Percentiles rank a stretch among this genome's conserved stretches.
These are phyloP conservation scores for Hydraecia micacea DNA, from an alignment of 2,888 invertebrate genomes.

Conservation along the genomic window DNA sequence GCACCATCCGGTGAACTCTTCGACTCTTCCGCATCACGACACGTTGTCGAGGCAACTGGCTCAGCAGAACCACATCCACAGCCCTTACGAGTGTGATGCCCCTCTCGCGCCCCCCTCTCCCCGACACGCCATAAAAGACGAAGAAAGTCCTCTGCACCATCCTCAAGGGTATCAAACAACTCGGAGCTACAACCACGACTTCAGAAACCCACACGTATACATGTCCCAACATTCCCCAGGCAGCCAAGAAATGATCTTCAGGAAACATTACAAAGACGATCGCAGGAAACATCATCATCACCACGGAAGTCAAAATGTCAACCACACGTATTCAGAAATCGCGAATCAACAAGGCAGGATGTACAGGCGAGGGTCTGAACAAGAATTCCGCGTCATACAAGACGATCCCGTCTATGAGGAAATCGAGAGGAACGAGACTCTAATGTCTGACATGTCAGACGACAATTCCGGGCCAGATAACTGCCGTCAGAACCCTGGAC, in stretches of 20 bases:
- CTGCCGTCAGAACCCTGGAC: conserved; percentile 92
- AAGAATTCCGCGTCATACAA: conserved; percentile 90
- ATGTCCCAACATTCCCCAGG: conserved; percentile 88
- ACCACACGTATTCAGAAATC: conserved; percentile 95
- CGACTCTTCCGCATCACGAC: conserved; percentile 92
- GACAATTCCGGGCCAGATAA: conserved; percentile 92
- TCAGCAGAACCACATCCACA: conserved; percentile 88
- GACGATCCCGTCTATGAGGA: conserved; percentile 96
- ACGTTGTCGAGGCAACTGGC: conserved; percentile 87
- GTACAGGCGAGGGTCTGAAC: conserved; percentile 89
- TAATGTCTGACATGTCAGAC: conserved; percentile 94
- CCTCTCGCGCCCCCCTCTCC: conserved; percentile 87
- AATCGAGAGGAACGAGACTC: conserved; percentile 93
- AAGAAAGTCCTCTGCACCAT: conserved; percentile 85
- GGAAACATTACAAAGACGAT: conserved; percentile 87
- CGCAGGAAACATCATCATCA: conserved; percentile 88
- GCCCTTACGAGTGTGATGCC: conserved; percentile 89
- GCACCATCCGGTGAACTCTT: conserved; percentile 92
- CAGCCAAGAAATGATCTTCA: conserved; percentile 86
- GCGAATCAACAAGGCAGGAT: conserved; percentile 87
- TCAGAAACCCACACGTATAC: conserved; percentile 87
- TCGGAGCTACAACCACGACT: conserved; percentile 87
- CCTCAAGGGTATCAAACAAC: conserved; percentile 86
- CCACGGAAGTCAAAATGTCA: conserved; percentile 90
- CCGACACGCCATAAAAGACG: conserved; percentile 85